Conservation (phyloP, 2,797 vertebrate species). For the Phalanger gymnotis region DNA sequence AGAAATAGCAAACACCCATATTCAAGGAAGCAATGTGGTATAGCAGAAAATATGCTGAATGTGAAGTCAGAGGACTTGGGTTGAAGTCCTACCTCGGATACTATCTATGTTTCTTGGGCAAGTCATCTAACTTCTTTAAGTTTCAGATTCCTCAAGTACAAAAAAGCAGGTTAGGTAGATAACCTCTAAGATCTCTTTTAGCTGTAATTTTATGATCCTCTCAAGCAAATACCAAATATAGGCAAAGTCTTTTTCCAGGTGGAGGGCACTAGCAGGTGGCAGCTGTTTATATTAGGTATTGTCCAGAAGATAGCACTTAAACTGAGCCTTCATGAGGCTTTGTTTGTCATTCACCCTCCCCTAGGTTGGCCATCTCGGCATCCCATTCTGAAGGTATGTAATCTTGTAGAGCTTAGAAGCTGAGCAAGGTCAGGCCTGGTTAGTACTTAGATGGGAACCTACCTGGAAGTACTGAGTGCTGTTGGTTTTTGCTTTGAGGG, state of each 20-base stretch:
- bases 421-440: not conserved
- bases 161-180: not conserved
- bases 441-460: not conserved
- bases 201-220: not conserved
- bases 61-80: not conserved
- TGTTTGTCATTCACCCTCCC: not conserved
- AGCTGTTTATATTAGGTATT: not conserved
- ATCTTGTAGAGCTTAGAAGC: not conserved
- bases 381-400: not conserved
- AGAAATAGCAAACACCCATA: not conserved
- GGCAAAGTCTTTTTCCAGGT: not conserved
- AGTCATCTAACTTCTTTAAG: not conserved
- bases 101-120: not conserved
- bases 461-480: not conserved
- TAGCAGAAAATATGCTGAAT: not conserved
- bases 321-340: not conserved
- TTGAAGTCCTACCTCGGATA: not conserved
- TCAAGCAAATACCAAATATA: not conserved
- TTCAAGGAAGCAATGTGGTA: not conserved
- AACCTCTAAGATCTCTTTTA: not conserved
- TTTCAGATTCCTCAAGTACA: not conserved
- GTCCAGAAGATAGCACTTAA: not conserved
- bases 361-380: not conserved
- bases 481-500: not conserved
- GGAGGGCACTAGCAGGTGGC: not conserved